Evolutionary conservation across 1,140 invertebrate genomes (phyloP).

Genomic region (Heterodera carotae): DNA sequence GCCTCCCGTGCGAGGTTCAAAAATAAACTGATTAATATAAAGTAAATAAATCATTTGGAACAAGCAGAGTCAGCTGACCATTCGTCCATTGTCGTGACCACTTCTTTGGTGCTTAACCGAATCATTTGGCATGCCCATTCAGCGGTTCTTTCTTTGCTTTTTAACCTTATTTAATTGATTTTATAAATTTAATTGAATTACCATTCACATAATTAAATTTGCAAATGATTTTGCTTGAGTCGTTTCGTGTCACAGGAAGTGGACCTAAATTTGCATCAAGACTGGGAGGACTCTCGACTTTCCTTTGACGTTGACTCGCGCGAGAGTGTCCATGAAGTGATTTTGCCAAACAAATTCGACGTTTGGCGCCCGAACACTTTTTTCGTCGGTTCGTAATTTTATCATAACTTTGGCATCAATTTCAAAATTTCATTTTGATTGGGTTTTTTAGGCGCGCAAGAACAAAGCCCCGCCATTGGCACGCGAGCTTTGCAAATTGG

Average conservation of each 20-base stretch:
- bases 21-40: background rate
- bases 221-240: background rate
- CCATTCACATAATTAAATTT: constrained; percentile 1
- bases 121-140: constrained; percentile 51
- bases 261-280: constrained; percentile 57
- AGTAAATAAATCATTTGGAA: background rate
- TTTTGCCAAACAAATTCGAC: constrained; percentile 47
- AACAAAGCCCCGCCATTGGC: constrained; percentile 11
- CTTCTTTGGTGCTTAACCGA: constrained; percentile 56
- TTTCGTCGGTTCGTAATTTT: constrained; percentile 37
- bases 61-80: constrained; percentile 59
- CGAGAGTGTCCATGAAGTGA: constrained; percentile 54
- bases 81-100: constrained; percentile 60
- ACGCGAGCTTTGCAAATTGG: background rate
- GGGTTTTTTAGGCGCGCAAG: constrained; percentile 13
- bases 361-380: constrained; percentile 64
- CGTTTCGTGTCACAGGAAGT: constrained; percentile 49
- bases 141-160: constrained; percentile 42
- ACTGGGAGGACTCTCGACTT: constrained; percentile 61
- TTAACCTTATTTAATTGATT: no score
- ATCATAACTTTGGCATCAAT: background rate
- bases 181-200: background rate
- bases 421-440: no score
- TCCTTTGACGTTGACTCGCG: constrained; percentile 59
- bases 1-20: constrained; percentile 56